phyloP scores from a whole-genome alignment of 2,797 vertebrate species.

The Oophaga sylvatica region DNA sequence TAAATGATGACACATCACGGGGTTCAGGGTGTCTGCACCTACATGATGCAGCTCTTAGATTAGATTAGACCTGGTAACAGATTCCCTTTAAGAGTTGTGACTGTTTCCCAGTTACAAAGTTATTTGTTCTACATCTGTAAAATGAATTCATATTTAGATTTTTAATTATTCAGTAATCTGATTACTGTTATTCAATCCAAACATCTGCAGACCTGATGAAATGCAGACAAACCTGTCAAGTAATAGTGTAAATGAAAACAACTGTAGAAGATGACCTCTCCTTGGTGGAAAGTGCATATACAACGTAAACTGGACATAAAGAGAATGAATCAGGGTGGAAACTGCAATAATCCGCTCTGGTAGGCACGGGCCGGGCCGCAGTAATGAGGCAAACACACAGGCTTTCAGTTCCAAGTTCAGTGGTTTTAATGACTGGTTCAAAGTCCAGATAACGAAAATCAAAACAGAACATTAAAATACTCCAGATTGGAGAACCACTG shows the following conservation, averaged over 20 bases:
- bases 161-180: neutral
- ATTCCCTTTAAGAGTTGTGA: neutral
- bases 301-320: slow-evolving; percentile 11
- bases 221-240: slow-evolving; percentile 31
- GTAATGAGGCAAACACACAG: no score
- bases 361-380: no score
- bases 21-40: no score
- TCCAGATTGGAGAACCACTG: no score
- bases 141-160: neutral
- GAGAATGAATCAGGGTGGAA: slow-evolving; percentile 10
- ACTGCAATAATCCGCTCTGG: no score
- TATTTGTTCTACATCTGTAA: neutral
- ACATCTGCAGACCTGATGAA: slow-evolving; percentile 23
- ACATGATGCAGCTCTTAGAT: no score
- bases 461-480: no score
- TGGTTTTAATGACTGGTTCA: no score
- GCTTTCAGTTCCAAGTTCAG: no score
- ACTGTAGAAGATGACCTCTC: slow-evolving; percentile 12
- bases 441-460: no score
- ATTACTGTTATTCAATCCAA: neutral
- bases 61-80: no score
- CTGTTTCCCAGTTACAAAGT: neutral
- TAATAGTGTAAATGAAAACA: slow-evolving; percentile 24
- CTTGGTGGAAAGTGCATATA: slow-evolving; percentile 7
- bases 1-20: no score